Evolutionary conservation across 2,113 vertebrate genomes (phyloP).

Genomic region (Rissa tridactyla): DNA sequence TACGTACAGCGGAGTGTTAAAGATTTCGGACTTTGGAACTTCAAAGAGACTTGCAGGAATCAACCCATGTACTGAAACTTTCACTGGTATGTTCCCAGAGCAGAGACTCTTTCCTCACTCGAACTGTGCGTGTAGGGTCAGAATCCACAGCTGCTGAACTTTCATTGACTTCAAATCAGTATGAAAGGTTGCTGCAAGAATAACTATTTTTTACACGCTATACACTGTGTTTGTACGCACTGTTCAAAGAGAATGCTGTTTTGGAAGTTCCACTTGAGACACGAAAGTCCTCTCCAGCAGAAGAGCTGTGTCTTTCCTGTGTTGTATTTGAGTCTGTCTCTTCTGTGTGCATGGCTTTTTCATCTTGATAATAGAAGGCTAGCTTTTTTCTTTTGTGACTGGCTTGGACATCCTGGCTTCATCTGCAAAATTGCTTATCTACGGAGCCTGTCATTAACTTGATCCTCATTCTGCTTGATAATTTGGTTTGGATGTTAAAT

Average conservation of each 20-base stretch:
- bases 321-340: background rate
- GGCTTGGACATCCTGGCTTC: background rate
- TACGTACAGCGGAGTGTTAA: slow-evolving; percentile 97
- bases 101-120: background rate
- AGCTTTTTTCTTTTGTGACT: background rate
- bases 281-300: background rate
- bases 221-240: background rate
- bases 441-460: background rate
- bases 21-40: slow-evolving; percentile 98
- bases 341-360: background rate
- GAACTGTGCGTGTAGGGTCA: background rate
- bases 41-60: slow-evolving; percentile 97
- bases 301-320: background rate
- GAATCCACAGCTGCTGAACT: slow-evolving; percentile 2
- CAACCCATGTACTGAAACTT: slow-evolving; percentile 97
- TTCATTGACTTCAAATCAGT: background rate
- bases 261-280: background rate
- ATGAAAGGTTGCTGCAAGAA: background rate
- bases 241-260: background rate
- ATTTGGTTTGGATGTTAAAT: slow-evolving; percentile 37
- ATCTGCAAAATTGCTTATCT: background rate
- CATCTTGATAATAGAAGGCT: background rate
- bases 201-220: background rate
- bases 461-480: background rate
- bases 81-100: slow-evolving; percentile 85